A percentile compares a stretch with the other conserved stretches of the same genome.
These are phyloP conservation scores for Melinaea menophilus DNA, from an alignment of 2,888 invertebrate species.

Conservation along the genomic window DNA sequence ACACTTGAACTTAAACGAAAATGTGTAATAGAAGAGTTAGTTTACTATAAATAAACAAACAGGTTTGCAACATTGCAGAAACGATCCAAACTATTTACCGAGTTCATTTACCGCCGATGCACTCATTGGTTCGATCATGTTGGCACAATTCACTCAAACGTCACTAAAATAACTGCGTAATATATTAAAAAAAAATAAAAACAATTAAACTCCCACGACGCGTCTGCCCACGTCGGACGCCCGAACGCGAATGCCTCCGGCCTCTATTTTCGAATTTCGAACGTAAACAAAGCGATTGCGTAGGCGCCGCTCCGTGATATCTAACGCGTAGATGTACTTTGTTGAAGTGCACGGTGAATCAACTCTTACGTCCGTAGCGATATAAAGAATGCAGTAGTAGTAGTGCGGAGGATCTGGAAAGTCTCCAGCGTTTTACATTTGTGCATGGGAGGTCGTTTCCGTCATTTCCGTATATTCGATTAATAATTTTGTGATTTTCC, in stretches of 20 bases:
- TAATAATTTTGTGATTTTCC: too few relatives aligned
- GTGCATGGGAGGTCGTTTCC: too few relatives aligned
- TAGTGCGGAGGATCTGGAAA: too few relatives aligned
- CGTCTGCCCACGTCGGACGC: conserved; percentile 48
- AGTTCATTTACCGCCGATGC: conserved; percentile 45
- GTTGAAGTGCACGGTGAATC: conserved; percentile 14
- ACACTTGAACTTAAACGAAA: too few relatives aligned
- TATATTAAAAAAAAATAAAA: conserved; percentile 21
- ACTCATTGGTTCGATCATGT: conserved; percentile 48
- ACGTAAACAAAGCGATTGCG: conserved; percentile 44
- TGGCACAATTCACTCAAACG: conserved; percentile 35
- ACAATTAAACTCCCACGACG: conserved; percentile 28
- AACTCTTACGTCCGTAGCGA: too few relatives aligned
- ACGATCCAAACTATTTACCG: conserved; percentile 41
- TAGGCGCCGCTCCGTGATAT: conserved; percentile 33
- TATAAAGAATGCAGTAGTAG: too few relatives aligned
- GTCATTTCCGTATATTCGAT: too few relatives aligned
- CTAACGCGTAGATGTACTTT: conserved; percentile 27
- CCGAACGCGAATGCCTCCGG: conserved; percentile 44
- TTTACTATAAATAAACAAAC: conserved; percentile 13
- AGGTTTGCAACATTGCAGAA: conserved; percentile 1
- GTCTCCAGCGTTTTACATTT: too few relatives aligned
- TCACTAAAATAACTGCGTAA: conserved; percentile 27
- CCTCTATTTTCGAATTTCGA: conserved; percentile 47
- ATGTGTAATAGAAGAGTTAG: too few relatives aligned